Evolutionary conservation across 30 jellyfish, hydroid and myxozoan species (phyloP), one percentile per base, ranked within the genome.

Genomic region (Aurelia aurita): DNA sequence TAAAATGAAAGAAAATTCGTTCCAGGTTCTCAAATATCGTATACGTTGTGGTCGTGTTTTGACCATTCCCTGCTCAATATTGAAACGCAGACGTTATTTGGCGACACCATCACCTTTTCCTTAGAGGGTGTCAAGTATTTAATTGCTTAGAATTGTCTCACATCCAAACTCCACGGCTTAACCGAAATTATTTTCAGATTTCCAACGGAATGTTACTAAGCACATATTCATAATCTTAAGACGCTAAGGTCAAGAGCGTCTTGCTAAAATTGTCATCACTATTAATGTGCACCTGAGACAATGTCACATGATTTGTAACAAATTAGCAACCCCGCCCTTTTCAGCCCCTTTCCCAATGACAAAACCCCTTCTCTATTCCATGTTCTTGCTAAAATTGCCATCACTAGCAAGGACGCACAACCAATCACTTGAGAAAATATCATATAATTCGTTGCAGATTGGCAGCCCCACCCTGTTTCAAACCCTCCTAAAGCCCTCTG

Each of bases 101-200:
- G 86, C 86, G 86, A 74, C 86, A 74, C 61, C 62, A 53, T 9
- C 18, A 64, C 86, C 60, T 74, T 74, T 32, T 53, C 60, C 63
- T 74, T 74, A 31, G 62, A 49, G 86, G 44, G 86, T 74, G 86
- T 74, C 86, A 74, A 74, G 86, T 74, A 74, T 74, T 74, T 74
- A 74, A 74, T 74, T 74, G 86, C 35, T 16, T 18, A 74, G 71
- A 51, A 58, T 74, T 64, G 47, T 55, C 35, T 74, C 54, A 46
- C 86, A 74, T 59, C 19, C 51, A 54, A 74, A 74, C 86, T 74
- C 86, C 60, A 34, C 39, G 60, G 60, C 60, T 58, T 55, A 74
- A 54, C 86, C 76, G 57, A 55, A 74, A 74, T 74, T 74, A 74
- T 74, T 74, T 64, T 29, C 86, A 74, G 86, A 74, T 74, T 74